Conservation (phyloP, 2,888 invertebrate species). For the Augochlorella aurata region DNA sequence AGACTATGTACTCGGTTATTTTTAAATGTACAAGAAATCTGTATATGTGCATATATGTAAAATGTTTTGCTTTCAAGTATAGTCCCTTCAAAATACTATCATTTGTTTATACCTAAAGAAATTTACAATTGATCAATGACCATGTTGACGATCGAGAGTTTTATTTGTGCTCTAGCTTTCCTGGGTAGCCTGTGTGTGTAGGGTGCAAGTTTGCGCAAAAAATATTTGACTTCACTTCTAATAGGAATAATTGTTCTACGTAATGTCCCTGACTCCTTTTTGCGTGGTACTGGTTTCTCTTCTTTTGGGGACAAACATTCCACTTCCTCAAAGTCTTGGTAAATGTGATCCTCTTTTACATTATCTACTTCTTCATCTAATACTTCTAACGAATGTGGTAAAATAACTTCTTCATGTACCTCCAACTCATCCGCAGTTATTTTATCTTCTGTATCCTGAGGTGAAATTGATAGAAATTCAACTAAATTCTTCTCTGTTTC, state of each 20-base stretch:
- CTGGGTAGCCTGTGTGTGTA: conserved; percentile 77
- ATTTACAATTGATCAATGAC: conserved; percentile 78
- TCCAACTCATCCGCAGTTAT: conserved; percentile 55
- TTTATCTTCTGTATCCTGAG: conserved; percentile 52
- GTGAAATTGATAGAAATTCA: conserved; percentile 64
- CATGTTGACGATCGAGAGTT: conserved; percentile 79
- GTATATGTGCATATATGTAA: conserved; percentile 40
- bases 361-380: conserved; percentile 49
- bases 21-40: conserved; percentile 41
- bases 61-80: conserved; percentile 37
- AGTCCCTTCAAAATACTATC: conserved; percentile 46
- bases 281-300: conserved; percentile 38
- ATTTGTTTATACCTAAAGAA: conserved; percentile 42
- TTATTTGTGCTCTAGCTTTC: conserved; percentile 77
- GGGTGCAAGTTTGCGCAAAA: conserved; percentile 77
- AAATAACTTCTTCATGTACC: conserved; percentile 60
- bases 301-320: conserved; percentile 42
- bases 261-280: conserved; percentile 68
- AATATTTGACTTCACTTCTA: conserved; percentile 73
- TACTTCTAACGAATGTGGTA: conserved; percentile 56
- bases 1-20: conserved; percentile 35
- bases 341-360: conserved; percentile 61
- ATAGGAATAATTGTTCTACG: conserved; percentile 78
- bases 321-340: conserved; percentile 56
- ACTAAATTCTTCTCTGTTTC: conserved; percentile 51